Evolutionary conservation across 2,888 invertebrate genomes (phyloP).

Genomic region (Chelonus formosanus): DNA sequence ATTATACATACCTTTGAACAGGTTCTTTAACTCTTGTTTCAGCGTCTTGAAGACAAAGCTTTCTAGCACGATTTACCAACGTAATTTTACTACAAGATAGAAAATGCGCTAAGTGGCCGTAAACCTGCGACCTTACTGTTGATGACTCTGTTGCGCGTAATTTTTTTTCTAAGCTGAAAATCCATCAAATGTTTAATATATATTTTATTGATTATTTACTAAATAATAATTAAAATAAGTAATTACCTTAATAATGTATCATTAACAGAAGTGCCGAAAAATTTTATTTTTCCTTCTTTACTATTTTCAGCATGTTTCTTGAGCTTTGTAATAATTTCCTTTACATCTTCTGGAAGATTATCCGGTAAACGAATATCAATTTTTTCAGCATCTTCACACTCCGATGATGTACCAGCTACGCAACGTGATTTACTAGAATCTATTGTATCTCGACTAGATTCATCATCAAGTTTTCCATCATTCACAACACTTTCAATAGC

Average conservation of each 20-base stretch:
- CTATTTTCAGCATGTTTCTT: constrained; percentile 61
- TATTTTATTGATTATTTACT: not conserved
- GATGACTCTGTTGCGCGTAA: constrained; percentile 55
- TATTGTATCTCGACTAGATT: constrained; percentile 59
- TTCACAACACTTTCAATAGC: constrained; percentile 70
- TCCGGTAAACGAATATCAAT: constrained; percentile 64
- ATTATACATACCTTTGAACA: constrained; percentile 64
- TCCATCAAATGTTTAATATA: constrained; percentile 9
- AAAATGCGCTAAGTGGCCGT: constrained; percentile 67
- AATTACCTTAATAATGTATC: constrained; percentile 67
- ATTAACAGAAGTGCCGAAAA: constrained; percentile 68
- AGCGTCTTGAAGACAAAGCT: constrained; percentile 66
- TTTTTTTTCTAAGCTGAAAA: constrained; percentile 64
- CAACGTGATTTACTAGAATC: constrained; percentile 62
- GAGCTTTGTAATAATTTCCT: constrained; percentile 64
- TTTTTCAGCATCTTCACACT: constrained; percentile 59
- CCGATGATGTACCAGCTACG: constrained; percentile 55
- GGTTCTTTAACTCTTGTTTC: constrained; percentile 66
- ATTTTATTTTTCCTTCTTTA: constrained; percentile 67
- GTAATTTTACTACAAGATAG: constrained; percentile 70
- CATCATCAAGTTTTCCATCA: constrained; percentile 61
- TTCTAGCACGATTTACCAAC: constrained; percentile 69
- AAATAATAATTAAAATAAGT: constrained; percentile 17
- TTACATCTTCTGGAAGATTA: constrained; percentile 65
- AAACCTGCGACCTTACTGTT: constrained; percentile 64